phyloP scores from a whole-genome alignment of 2,888 invertebrate species.

The Dioctria rufipes region DNA sequence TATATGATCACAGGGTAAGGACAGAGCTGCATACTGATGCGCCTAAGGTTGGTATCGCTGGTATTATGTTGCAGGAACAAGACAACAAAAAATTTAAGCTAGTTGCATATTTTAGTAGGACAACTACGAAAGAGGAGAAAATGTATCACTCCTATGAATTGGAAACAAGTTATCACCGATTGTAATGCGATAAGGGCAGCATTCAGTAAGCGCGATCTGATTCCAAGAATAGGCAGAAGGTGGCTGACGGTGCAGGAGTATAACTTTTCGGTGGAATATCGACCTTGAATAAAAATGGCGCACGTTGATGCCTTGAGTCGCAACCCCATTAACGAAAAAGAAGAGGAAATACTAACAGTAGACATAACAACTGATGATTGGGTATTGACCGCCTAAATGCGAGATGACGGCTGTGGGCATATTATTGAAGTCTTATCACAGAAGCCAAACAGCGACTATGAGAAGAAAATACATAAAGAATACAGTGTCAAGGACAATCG shows the following conservation, averaged over 20 bases:
- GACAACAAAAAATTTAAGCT: slow-evolving; percentile 54
- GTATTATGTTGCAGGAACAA: slow-evolving; percentile 61
- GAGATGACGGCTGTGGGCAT: slow-evolving; percentile 59
- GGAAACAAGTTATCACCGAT: slow-evolving; percentile 64
- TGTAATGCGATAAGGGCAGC: slow-evolving; percentile 61
- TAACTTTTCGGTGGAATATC: slow-evolving; percentile 62
- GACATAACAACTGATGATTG: slow-evolving; percentile 58
- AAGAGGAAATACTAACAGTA: not conserved
- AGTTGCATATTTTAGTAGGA: slow-evolving; percentile 63
- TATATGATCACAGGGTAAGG: slow-evolving; percentile 56
- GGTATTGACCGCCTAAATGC: slow-evolving; percentile 60
- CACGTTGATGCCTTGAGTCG: slow-evolving; percentile 64
- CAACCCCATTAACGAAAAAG: slow-evolving; percentile 55
- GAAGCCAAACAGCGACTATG: slow-evolving; percentile 4
- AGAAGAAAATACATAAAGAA: not conserved
- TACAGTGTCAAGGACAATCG: not conserved
- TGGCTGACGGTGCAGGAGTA: slow-evolving; percentile 64
- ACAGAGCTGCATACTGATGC: slow-evolving; percentile 63
- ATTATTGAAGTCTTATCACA: slow-evolving; percentile 56
- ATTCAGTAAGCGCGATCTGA: slow-evolving; percentile 55
- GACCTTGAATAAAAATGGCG: slow-evolving; percentile 63
- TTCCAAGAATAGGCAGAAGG: slow-evolving; percentile 64
- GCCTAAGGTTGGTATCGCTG: slow-evolving; percentile 59
- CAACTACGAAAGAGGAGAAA: slow-evolving; percentile 61
- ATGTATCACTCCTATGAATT: slow-evolving; percentile 64